Evolutionary conservation across 2,113 vertebrate genomes (phyloP).

Genomic region (Entomyzon cyanotis): DNA sequence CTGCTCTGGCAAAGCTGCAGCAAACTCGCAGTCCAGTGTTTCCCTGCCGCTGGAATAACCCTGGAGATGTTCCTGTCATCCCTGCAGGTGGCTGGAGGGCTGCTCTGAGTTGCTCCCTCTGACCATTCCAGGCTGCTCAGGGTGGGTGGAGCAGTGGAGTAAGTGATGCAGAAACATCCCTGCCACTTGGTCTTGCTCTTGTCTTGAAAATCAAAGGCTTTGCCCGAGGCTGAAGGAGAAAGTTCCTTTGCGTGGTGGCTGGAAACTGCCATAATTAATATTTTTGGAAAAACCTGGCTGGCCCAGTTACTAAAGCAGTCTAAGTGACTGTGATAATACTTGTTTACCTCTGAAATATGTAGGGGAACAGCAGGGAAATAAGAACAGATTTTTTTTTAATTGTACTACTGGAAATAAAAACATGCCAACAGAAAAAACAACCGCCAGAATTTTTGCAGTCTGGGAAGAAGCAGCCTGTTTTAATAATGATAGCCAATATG

Average conservation of each 20-base stretch:
- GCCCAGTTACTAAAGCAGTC: neutral
- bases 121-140: neutral
- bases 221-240: neutral
- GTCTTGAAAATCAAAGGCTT: neutral
- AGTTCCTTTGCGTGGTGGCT: neutral
- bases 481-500: neutral
- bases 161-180: neutral
- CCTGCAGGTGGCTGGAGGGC: neutral
- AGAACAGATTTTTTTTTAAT: neutral
- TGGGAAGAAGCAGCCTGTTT: neutral
- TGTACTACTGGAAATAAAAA: neutral
- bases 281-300: neutral
- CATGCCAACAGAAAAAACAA: neutral
- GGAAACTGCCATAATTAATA: neutral
- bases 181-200: neutral
- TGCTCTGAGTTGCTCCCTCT: neutral
- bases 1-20: neutral
- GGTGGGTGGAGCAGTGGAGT: neutral
- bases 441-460: neutral
- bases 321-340: neutral
- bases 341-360: neutral
- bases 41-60: conserved; percentile 3
- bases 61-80: neutral
- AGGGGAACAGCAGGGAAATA: neutral
- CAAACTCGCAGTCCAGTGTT: neutral